Conservation (phyloP, 1,140 invertebrate genomes). For the Chironomus tepperi region DNA sequence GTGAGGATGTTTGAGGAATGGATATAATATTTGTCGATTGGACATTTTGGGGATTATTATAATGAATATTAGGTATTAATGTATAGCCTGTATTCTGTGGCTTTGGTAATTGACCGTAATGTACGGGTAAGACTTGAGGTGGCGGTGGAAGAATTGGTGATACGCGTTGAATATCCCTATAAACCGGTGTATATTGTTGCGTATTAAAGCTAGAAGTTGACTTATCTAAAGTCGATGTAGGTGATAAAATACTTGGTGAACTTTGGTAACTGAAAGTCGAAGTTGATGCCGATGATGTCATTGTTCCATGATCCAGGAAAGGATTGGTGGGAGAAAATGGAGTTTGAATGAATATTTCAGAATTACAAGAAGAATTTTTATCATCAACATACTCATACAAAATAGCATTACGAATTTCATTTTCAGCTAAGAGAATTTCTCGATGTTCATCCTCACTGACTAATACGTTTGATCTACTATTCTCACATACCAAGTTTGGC, state of each 20-base stretch:
- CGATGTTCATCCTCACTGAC: conserved; percentile 37
- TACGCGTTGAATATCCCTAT: background rate
- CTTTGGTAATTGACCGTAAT: conserved; percentile 37
- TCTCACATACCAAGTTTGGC: conserved; percentile 35
- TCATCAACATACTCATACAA: conserved; percentile 13
- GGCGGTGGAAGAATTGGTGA: conserved; percentile 29
- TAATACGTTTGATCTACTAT: conserved; percentile 37
- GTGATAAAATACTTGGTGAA: conserved; percentile 2
- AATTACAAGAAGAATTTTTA: background rate
- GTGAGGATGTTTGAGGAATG: background rate
- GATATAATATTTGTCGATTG: background rate
- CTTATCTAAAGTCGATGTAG: background rate
- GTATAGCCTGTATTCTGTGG: conserved; percentile 33
- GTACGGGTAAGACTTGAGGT: conserved; percentile 39
- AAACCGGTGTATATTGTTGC: background rate
- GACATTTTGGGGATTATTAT: background rate
- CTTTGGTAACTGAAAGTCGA: background rate
- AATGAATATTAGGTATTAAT: background rate
- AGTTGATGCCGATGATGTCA: background rate
- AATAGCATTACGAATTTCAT: conserved; percentile 33
- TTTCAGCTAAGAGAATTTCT: conserved; percentile 36
- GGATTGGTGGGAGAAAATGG: conserved; percentile 20
- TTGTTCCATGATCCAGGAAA: background rate
- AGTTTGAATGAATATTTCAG: background rate
- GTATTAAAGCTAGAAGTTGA: background rate